Conservation (phyloP, 2,113 vertebrate genomes). For the Grantiella picta region DNA sequence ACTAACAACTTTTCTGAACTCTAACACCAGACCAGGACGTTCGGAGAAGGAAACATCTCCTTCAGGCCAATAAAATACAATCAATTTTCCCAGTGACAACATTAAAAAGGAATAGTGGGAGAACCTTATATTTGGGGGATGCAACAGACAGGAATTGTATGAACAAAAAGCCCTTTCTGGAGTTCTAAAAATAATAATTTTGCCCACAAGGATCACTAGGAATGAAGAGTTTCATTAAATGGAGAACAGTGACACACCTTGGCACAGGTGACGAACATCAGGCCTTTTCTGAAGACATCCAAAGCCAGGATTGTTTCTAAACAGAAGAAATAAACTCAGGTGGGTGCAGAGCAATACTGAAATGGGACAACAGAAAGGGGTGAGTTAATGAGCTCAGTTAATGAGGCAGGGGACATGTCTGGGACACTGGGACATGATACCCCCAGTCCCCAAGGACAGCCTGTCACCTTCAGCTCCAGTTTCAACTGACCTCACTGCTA, state of each 20-base stretch:
- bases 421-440: not conserved
- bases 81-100: not conserved
- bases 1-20: not conserved
- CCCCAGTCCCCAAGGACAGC: not conserved
- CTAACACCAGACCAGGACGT: not conserved
- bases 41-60: not conserved
- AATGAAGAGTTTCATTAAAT: not conserved
- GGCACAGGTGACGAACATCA: slow-evolving; percentile 86
- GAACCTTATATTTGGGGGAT: not conserved
- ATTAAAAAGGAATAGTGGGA: not conserved
- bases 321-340: not conserved
- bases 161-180: not conserved
- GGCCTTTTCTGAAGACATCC: slow-evolving; percentile 89
- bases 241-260: slow-evolving; percentile 78
- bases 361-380: not conserved
- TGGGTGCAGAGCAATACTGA: not conserved
- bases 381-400: not conserved
- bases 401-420: not conserved
- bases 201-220: not conserved
- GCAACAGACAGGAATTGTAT: not conserved
- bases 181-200: not conserved
- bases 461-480: not conserved
- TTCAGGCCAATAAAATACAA: not conserved
- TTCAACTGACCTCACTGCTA: not conserved
- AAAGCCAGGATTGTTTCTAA: slow-evolving; percentile 89